A percentile compares a stretch with the other conserved stretches of the same genome.
phyloP scores from a whole-genome alignment of 2,797 vertebrate genomes.

The Poeciliopsis paucimaculata region DNA sequence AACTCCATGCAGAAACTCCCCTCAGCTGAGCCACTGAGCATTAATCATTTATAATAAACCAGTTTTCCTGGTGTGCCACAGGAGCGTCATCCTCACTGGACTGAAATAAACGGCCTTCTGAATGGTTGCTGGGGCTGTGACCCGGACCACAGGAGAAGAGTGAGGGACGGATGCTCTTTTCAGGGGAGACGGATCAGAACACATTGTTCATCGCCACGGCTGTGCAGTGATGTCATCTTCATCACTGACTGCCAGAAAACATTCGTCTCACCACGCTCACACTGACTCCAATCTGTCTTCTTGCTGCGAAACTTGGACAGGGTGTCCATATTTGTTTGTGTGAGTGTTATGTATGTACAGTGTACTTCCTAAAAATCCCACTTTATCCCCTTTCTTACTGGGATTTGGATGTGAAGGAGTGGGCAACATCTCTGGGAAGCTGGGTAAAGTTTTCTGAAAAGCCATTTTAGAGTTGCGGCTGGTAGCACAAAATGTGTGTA shows the following conservation, averaged over 20 bases:
- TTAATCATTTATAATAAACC: not conserved
- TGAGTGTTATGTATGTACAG: not conserved
- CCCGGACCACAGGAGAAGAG: constrained; percentile 5
- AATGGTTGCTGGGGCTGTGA: not conserved
- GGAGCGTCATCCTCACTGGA: not conserved
- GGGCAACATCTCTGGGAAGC: not conserved
- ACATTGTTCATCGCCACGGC: constrained; percentile 24
- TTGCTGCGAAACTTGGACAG: constrained; percentile 22
- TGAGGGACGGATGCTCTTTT: constrained; percentile 42
- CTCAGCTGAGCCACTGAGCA: not conserved
- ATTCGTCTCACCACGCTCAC: constrained; percentile 23
- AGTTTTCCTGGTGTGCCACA: not conserved
- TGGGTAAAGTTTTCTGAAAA: not conserved
- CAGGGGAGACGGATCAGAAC: constrained; percentile 25
- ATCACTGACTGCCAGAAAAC: constrained; percentile 21
- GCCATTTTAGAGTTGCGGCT: not conserved
- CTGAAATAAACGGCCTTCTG: not conserved
- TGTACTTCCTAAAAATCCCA: not conserved
- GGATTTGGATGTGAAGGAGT: not conserved
- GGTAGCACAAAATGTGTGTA: constrained; percentile 8
- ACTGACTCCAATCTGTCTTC: constrained; percentile 56
- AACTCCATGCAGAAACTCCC: not conserved
- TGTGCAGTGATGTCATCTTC: constrained; percentile 47
- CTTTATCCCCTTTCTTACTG: not conserved
- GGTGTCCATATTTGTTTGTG: constrained; percentile 8